Conservation (phyloP, 2,888 invertebrate species). For the Hemithea aestivaria region DNA sequence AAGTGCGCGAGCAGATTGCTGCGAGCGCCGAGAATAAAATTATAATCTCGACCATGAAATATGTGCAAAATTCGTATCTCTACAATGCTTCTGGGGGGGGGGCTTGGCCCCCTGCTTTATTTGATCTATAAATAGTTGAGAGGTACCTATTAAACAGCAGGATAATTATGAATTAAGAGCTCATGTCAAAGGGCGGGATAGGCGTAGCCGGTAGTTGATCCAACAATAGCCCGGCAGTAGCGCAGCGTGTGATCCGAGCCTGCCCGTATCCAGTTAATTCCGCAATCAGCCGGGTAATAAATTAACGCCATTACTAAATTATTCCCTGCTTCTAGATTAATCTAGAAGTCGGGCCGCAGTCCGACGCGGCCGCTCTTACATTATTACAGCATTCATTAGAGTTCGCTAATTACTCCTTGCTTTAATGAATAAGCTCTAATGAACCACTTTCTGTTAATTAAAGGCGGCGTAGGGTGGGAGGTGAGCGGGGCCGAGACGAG, state of each 20-base stretch:
- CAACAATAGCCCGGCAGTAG: too few relatives aligned
- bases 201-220: too few relatives aligned
- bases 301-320: conserved; percentile 75
- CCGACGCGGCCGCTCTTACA: conserved; percentile 81
- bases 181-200: too few relatives aligned
- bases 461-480: conserved; percentile 80
- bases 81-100: too few relatives aligned
- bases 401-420: conserved; percentile 94
- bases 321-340: conserved; percentile 75
- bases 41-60: too few relatives aligned
- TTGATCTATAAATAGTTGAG: too few relatives aligned
- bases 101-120: too few relatives aligned
- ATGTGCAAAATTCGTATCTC: too few relatives aligned
- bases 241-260: conserved; percentile 8
- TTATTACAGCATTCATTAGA: conserved; percentile 91
- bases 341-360: conserved; percentile 76
- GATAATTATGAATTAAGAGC: too few relatives aligned
- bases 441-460: conserved; percentile 95
- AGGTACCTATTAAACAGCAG: too few relatives aligned
- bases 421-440: conserved; percentile 95
- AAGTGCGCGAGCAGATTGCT: too few relatives aligned
- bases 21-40: too few relatives aligned
- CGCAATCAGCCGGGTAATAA: conserved; percentile 70
- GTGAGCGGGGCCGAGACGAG: conserved; percentile 35
- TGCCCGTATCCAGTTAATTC: conserved; percentile 50